These are phyloP conservation scores for Neoseiulus cucumeris DNA, from an alignment of 1,140 invertebrate species.

Conservation along the genomic window DNA sequence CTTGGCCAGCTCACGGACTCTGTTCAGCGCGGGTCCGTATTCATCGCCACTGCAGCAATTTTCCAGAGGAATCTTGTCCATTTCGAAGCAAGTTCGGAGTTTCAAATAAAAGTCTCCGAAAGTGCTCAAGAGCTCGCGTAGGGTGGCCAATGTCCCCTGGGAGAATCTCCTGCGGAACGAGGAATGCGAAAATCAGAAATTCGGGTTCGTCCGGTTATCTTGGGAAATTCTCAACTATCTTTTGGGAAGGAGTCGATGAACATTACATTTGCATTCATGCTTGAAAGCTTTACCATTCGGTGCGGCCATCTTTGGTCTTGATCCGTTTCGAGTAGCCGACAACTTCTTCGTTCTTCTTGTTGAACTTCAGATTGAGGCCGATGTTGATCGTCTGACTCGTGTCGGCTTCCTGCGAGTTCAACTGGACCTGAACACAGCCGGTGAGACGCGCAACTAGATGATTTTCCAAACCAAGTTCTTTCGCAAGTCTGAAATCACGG, in stretches of 20 bases:
- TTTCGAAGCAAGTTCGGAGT: neutral
- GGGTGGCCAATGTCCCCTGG: neutral
- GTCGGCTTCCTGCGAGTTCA: slow-evolving; percentile 17
- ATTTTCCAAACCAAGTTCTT: slow-evolving; percentile 39
- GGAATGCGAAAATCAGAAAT: no score
- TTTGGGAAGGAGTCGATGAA: no score
- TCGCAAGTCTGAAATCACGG: slow-evolving; percentile 28
- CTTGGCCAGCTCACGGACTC: slow-evolving; percentile 37
- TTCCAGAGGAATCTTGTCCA: slow-evolving; percentile 5
- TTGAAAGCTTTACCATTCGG: slow-evolving; percentile 13
- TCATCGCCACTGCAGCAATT: slow-evolving; percentile 10
- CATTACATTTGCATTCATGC: neutral
- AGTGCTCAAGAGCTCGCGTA: slow-evolving; percentile 16
- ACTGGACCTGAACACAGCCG: slow-evolving; percentile 46
- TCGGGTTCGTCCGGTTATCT: no score
- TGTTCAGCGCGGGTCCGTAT: neutral
- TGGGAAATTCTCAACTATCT: no score
- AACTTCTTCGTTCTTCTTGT: slow-evolving; percentile 49
- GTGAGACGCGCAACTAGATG: slow-evolving; percentile 61
- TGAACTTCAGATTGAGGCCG: slow-evolving; percentile 76
- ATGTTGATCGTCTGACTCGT: slow-evolving; percentile 43
- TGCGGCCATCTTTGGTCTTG: slow-evolving; percentile 20
- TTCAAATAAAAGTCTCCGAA: neutral
- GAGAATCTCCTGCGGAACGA: slow-evolving; percentile 14
- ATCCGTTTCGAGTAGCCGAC: slow-evolving; percentile 56